phyloP scores from a whole-genome alignment of 2,797 vertebrate species.

The Melanotaenia maccullochi region DNA sequence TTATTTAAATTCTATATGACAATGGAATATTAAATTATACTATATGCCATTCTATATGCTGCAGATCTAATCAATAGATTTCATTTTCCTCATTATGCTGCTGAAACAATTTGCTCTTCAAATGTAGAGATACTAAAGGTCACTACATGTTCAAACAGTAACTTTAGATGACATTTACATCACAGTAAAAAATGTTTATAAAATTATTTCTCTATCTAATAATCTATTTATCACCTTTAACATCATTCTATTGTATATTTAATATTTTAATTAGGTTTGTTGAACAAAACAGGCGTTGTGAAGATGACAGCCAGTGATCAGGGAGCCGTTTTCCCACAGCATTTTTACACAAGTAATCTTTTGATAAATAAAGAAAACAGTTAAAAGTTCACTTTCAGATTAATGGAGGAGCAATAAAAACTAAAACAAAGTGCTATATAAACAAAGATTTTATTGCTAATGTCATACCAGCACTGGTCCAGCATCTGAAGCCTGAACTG shows the following conservation, averaged over 20 bases:
- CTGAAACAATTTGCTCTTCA: slow-evolving; percentile 25
- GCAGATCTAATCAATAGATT: neutral
- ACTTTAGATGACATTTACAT: slow-evolving; percentile 44
- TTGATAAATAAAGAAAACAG: too few species aligned
- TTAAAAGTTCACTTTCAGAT: neutral
- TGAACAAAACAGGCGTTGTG: neutral
- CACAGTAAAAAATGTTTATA: too few species aligned
- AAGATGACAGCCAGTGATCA: neutral
- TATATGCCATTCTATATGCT: slow-evolving; percentile 6
- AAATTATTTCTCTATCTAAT: neutral
- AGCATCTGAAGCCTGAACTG: slow-evolving; percentile 84
- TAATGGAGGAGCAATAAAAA: too few species aligned
- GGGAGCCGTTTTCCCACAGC: neutral
- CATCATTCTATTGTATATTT: neutral
- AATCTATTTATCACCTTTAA: neutral
- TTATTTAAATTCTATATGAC: slow-evolving; percentile 9
- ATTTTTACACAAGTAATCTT: too few species aligned
- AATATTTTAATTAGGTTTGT: neutral
- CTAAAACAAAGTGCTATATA: too few species aligned
- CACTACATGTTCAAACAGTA: slow-evolving; percentile 20
- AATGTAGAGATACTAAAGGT: slow-evolving; percentile 33
- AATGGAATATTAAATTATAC: slow-evolving; percentile 5
- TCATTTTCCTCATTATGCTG: slow-evolving; percentile 11
- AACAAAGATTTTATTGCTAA: too few species aligned
- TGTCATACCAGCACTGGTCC: slow-evolving; percentile 82